Evolutionary conservation across 1,140 invertebrate genomes (phyloP).

Genomic region (Pinna nobilis): DNA sequence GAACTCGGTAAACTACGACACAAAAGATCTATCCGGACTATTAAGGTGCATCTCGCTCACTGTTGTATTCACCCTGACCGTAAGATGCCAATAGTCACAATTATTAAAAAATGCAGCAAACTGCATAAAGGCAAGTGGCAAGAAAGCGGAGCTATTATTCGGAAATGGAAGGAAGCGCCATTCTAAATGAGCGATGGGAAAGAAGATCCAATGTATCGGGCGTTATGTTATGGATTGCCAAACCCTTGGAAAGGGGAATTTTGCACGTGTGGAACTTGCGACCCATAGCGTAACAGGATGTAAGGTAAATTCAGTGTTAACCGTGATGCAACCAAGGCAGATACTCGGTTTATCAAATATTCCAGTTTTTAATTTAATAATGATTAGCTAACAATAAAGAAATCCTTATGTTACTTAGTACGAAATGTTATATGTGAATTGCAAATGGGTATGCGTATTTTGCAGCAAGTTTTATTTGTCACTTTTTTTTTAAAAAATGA

Average conservation of each 20-base stretch:
- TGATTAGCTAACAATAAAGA: too few relatives aligned
- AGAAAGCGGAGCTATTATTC: constrained; percentile 10
- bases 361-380: too few relatives aligned
- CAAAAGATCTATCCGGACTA: neutral
- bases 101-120: neutral
- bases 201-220: constrained; percentile 74
- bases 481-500: too few relatives aligned
- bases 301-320: too few relatives aligned
- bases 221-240: constrained; percentile 74
- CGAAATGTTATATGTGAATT: too few relatives aligned
- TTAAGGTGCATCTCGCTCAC: neutral
- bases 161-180: constrained; percentile 25
- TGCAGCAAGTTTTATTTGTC: too few relatives aligned
- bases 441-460: too few relatives aligned
- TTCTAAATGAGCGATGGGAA: constrained; percentile 61
- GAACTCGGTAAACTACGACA: too few relatives aligned
- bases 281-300: constrained; percentile 71
- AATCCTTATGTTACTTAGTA: too few relatives aligned
- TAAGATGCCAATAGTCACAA: constrained; percentile 4
- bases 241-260: constrained; percentile 73
- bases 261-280: constrained; percentile 74
- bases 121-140: neutral
- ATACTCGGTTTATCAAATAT: too few relatives aligned
- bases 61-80: neutral
- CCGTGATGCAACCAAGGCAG: too few relatives aligned